Percentiles rank a stretch among this genome's conserved stretches.
Conservation (phyloP, 2,113 vertebrate species). For the Lepidothrix coronata region DNA sequence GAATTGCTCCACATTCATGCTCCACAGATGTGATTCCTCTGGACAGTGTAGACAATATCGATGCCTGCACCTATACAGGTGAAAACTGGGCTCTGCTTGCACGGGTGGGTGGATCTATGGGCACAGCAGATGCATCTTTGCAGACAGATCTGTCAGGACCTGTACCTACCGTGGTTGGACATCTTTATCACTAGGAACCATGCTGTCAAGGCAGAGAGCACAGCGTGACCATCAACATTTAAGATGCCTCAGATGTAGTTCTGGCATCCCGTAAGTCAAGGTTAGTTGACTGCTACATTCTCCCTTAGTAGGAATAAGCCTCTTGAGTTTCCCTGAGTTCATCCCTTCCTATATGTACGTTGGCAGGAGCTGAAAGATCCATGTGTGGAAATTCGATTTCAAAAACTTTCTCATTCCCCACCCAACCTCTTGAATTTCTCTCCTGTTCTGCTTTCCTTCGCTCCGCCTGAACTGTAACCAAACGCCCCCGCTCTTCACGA, state of each 20-base stretch:
- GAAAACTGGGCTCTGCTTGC: neutral
- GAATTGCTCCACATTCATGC: neutral
- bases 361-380: constrained; percentile 35
- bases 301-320: neutral
- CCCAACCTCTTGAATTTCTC: constrained; percentile 39
- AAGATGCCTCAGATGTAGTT: neutral
- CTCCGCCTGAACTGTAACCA: neutral
- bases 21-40: neutral
- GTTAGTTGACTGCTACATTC: neutral
- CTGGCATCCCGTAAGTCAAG: neutral
- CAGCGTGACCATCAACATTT: neutral
- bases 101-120: neutral
- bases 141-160: neutral
- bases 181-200: neutral
- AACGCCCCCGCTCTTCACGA: neutral
- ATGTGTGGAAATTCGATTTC: constrained; percentile 9
- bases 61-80: neutral
- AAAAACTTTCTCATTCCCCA: constrained; percentile 43
- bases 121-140: neutral
- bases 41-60: no score
- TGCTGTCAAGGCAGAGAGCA: neutral
- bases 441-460: neutral
- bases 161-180: rapidly evolving
- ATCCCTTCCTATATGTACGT: constrained; percentile 9
- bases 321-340: constrained; percentile 4